These are phyloP conservation scores for Notarius lentiginosus DNA, from an alignment of 2,113 vertebrate species.

Conservation along the genomic window DNA sequence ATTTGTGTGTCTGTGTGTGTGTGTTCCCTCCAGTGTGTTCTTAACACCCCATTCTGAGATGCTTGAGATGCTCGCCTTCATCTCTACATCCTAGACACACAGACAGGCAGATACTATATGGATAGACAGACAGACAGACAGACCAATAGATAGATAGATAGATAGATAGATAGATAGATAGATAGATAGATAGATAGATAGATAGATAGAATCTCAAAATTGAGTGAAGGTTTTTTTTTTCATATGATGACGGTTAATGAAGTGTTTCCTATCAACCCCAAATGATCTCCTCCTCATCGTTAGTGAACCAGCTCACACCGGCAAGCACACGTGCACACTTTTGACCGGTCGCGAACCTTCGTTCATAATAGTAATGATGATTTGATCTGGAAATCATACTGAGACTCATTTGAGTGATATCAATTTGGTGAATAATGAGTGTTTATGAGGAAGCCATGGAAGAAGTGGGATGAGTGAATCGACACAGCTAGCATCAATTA, in stretches of 20 bases:
- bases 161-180: neutral
- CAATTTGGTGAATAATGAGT: conserved; percentile 62
- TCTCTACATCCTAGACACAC: neutral
- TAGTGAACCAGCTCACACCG: neutral
- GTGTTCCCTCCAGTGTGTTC: conserved; percentile 1
- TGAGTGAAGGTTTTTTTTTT: neutral
- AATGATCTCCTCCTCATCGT: neutral
- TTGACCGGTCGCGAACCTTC: neutral
- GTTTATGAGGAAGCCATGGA: conserved; percentile 63
- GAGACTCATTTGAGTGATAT: conserved; percentile 58
- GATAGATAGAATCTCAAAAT: neutral
- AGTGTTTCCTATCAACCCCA: neutral
- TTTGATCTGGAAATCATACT: conserved; percentile 13
- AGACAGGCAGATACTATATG: no score
- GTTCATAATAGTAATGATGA: conserved; percentile 1
- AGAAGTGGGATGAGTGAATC: conserved; percentile 58
- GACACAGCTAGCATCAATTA: conserved; percentile 71
- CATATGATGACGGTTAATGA: neutral
- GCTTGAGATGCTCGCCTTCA: neutral
- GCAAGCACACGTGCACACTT: conserved; percentile 14
- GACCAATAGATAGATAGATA: neutral
- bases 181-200: neutral
- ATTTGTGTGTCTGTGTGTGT: conserved; percentile 25
- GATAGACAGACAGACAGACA: neutral
- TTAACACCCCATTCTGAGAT: conserved; percentile 9